These are phyloP conservation scores for Oreochromis grahami DNA, from an alignment of 2,797 vertebrate genomes.

Conservation along the genomic window DNA sequence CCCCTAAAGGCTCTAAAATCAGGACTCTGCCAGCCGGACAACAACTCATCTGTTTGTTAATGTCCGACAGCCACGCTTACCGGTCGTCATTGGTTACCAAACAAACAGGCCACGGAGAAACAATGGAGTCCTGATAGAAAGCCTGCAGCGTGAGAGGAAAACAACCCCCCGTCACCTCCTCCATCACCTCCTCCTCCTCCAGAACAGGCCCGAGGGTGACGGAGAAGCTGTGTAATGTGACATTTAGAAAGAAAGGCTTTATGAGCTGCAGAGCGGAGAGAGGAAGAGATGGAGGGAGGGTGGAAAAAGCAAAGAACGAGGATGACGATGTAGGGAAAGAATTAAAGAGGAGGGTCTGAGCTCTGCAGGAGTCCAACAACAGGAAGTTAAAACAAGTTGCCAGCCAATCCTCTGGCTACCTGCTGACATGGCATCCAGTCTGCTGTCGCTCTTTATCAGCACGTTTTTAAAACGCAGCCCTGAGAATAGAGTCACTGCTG, in stretches of 20 bases:
- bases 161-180: not conserved
- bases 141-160: not conserved
- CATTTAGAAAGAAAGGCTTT: slow-evolving; percentile 6
- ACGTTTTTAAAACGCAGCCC: not conserved
- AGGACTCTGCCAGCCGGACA: not conserved
- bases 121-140: slow-evolving; percentile 18
- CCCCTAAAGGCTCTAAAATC: not conserved
- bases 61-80: not conserved
- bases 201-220: not conserved
- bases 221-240: slow-evolving; percentile 15
- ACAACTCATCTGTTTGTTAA: not conserved
- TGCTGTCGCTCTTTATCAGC: not conserved
- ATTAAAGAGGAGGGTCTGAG: not conserved
- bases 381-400: not conserved
- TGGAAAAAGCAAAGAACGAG: not conserved
- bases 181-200: not conserved
- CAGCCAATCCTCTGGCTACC: not conserved
- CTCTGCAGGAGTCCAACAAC: not conserved
- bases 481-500: not conserved
- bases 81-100: slow-evolving; percentile 31
- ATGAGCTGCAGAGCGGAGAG: not conserved
- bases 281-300: not conserved
- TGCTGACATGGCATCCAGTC: not conserved
- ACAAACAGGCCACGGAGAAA: slow-evolving; percentile 24
- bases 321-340: slow-evolving; percentile 6